Base-by-base conservation (phyloP, 1,140 invertebrate species). In the Drosophila repletoides region DNA sequence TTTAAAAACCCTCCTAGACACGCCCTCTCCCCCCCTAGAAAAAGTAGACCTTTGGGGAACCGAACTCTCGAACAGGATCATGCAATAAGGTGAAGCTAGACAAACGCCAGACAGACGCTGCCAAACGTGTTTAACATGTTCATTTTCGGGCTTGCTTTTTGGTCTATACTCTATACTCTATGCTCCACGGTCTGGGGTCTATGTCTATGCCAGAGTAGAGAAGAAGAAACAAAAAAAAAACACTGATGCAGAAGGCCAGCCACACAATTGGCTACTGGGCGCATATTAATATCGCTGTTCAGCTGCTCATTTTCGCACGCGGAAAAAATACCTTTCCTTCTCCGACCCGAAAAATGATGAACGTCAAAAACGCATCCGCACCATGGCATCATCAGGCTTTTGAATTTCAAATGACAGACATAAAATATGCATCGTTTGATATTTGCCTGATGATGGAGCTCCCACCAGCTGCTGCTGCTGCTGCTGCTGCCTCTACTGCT, bases 351-450 rank as follows among this genome's bases (percentile, higher is more conserved):
- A 66, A n/a, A 60, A 67, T 51, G 71, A 56, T 65, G 63, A 29
- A 22, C 31, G 49, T 33, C 56, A 53, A 43, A 53, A 43, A 40
- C 22, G 46, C 41, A 43, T 43, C 21, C 40, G 45, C 31, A 29
- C 31, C 55, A 33, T 36, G 38, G 15, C 36, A 55, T 36, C 28
- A 19, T 53, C 38, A 55, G 70, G 76, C 76, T 74, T 79, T 79
- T 74, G 70, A 79, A 79, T 79, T 77, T 80, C 76, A 79, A 80
- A 80, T 80, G 76, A 79, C 76, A 79, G 77, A 61, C 65, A 59
- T 79, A 79, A 79, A 79, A 79, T 79, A 79, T 79, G 67, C 76
- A 79, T 67, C 73, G 70, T 74, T 74, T 79, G 76, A 74, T 79
- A 80, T 79, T 80, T 79, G 70, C 43, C 75, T 60, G 75, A 66